These are phyloP conservation scores for Agelastica alni DNA, from an alignment of 2,888 invertebrate species.

Conservation along the genomic window DNA sequence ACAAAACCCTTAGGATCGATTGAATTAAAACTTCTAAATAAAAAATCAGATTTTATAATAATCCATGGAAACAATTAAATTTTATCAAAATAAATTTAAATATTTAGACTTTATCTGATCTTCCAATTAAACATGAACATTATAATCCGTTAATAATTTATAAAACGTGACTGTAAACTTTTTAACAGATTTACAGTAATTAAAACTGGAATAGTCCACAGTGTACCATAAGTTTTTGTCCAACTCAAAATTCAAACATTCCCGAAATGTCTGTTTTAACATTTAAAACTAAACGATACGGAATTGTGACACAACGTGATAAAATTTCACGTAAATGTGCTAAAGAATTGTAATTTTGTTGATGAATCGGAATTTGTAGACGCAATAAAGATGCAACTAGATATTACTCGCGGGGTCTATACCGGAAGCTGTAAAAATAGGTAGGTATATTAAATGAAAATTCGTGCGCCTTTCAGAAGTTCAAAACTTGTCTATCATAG, in stretches of 20 bases:
- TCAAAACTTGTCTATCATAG: too few species aligned
- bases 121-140: too few species aligned
- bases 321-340: constrained; percentile 1
- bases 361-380: neutral
- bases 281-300: neutral
- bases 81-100: too few species aligned
- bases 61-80: too few species aligned
- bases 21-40: too few species aligned
- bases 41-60: too few species aligned
- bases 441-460: too few species aligned
- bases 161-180: neutral
- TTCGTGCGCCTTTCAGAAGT: too few species aligned
- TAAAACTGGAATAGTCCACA: neutral
- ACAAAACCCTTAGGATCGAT: too few species aligned
- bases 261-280: neutral
- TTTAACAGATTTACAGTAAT: neutral
- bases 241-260: constrained; percentile 1
- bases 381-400: neutral
- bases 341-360: neutral
- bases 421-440: too few species aligned
- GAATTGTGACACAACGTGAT: neutral
- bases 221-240: neutral
- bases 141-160: too few species aligned
- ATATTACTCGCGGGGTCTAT: neutral
- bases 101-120: too few species aligned